phyloP scores from a whole-genome alignment of 2,888 invertebrate species.

The Aphodius granarius region DNA sequence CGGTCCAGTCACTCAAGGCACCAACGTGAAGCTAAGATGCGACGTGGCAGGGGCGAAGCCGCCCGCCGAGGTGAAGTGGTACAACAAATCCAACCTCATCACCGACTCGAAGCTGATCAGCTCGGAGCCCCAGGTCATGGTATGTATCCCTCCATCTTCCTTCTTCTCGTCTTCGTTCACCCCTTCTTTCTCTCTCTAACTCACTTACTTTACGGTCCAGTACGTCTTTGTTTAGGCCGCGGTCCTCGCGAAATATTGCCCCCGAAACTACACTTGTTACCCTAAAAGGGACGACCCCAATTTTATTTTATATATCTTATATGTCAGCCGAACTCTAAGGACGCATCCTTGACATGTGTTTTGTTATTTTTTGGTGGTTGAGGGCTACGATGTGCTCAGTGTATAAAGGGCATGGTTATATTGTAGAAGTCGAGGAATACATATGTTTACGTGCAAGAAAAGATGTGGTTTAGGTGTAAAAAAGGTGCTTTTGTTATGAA shows the following conservation, averaged over 20 bases:
- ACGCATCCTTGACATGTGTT: background rate
- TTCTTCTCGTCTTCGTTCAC: background rate
- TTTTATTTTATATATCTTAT: background rate
- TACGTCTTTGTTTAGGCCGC: background rate
- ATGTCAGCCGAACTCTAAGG: background rate
- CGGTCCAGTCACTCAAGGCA: conserved; percentile 79
- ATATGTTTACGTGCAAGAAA: too few species aligned
- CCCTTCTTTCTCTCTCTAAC: background rate
- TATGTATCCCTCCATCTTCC: conserved; percentile 24
- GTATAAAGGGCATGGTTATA: too few species aligned
- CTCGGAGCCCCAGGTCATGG: conserved; percentile 37
- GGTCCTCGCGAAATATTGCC: background rate
- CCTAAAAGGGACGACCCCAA: background rate
- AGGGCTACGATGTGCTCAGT: background rate
- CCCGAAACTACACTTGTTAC: background rate
- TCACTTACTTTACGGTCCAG: background rate
- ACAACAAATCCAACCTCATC: conserved; percentile 67
- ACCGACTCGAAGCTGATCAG: conserved; percentile 39
- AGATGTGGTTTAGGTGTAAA: too few species aligned
- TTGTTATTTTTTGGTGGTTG: background rate
- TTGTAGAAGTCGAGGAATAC: too few species aligned
- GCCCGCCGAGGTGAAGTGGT: conserved; percentile 83
- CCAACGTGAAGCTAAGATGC: conserved; percentile 77
- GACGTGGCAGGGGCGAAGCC: conserved; percentile 79
- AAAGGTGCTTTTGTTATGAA: too few species aligned